Percentiles rank a stretch among this genome's conserved stretches.
Conservation (phyloP, 2,113 vertebrate genomes). For the Epinephelus moara region DNA sequence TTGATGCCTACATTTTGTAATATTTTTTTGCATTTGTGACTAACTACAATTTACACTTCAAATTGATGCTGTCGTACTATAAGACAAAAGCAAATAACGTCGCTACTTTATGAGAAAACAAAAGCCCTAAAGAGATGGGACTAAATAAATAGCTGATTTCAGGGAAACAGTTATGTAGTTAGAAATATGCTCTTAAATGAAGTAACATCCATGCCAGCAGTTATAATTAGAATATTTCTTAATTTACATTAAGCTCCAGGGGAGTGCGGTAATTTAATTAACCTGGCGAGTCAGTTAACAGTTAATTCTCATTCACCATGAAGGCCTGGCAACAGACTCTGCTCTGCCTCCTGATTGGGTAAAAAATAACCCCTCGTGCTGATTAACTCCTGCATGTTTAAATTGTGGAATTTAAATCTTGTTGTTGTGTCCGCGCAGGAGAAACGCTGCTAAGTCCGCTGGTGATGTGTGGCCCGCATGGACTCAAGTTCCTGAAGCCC, state of each 20-base stretch:
- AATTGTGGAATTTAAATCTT: slow-evolving; percentile 38
- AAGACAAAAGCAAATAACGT: background rate
- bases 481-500: slow-evolving; percentile 99
- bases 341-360: background rate
- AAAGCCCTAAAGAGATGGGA: background rate
- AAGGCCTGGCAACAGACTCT: background rate
- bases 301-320: slow-evolving; percentile 13
- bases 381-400: slow-evolving; percentile 19
- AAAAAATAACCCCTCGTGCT: slow-evolving; percentile 27
- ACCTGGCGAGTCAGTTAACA: background rate
- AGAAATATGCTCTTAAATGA: background rate
- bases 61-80: too few species aligned
- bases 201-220: background rate
- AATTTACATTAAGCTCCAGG: slow-evolving; percentile 9
- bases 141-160: background rate
- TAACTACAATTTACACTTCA: background rate
- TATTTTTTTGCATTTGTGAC: background rate
- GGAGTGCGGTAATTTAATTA: slow-evolving; percentile 22
- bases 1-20: background rate
- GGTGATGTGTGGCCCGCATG: slow-evolving; percentile 99
- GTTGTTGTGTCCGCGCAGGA: slow-evolving; percentile 80
- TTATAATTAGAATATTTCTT: background rate
- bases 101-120: background rate
- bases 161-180: background rate
- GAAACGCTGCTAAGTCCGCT: slow-evolving; percentile 98